phyloP scores from a whole-genome alignment of 2,113 vertebrate genomes.

The Glaucidium brasilianum region DNA sequence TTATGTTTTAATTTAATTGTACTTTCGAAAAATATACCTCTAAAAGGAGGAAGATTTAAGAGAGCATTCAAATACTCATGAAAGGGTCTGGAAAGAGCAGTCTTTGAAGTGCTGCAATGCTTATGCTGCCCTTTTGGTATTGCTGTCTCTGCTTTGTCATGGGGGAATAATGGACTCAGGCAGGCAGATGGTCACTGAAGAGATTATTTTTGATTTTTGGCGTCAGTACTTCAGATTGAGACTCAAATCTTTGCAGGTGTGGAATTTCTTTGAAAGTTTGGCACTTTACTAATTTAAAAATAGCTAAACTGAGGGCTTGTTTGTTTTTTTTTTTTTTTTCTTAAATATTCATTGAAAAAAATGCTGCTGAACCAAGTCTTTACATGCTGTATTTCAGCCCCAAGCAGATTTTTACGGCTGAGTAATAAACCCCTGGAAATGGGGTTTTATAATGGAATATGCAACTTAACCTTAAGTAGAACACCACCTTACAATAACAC shows the following conservation, averaged over 20 bases:
- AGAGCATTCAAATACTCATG: not conserved
- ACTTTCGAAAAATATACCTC: not conserved
- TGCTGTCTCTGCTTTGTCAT: not conserved
- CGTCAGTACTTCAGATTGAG: not conserved
- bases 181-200: not conserved
- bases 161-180: not conserved
- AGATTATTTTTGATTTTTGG: not conserved
- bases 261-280: not conserved
- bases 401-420: slow-evolving; percentile 65
- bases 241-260: not conserved
- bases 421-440: slow-evolving; percentile 72
- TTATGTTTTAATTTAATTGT: not conserved
- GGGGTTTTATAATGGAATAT: slow-evolving; percentile 73
- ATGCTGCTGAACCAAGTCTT: slow-evolving; percentile 26
- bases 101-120: not conserved
- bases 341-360: not conserved
- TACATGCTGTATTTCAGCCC: slow-evolving; percentile 49
- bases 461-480: slow-evolving; percentile 64
- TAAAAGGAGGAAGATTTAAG: not conserved
- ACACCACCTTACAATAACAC: slow-evolving; percentile 59
- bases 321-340: not conserved
- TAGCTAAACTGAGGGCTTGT: not conserved
- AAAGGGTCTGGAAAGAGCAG: not conserved
- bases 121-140: not conserved
- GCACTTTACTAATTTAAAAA: not conserved